Evolutionary conservation across 2,888 invertebrate species (phyloP), one percentile per base, ranked within the genome.

Genomic region (Folsomia manolachei): DNA sequence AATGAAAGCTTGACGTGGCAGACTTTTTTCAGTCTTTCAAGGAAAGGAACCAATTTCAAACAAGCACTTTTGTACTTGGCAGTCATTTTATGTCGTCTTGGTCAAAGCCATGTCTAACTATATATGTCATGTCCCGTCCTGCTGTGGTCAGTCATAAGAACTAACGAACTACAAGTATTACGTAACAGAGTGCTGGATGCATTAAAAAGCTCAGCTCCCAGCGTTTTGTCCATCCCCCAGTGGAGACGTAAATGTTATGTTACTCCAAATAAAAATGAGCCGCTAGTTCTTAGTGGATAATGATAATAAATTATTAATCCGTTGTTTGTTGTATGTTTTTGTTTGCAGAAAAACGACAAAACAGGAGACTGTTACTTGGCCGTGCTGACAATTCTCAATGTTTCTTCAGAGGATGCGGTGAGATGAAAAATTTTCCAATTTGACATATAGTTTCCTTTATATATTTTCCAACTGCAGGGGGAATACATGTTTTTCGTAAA

Each of bases 401-500:
- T 89, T 63, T 86, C 86, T 70, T 84, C 84, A 72, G 84, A 85
- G 52, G 88, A 89, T 83, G 86, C 87, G 18, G n/a, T n/a, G n/a
- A n/a, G n/a, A n/a, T n/a, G n/a, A n/a, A n/a, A n/a, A n/a, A n/a
- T n/a, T n/a, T n/a, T n/a, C n/a, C n/a, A n/a, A n/a, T n/a, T n/a
- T n/a, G n/a, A n/a, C n/a, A n/a, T n/a, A n/a, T n/a, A n/a, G n/a
- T n/a, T n/a, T n/a, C n/a, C n/a, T n/a, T n/a, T n/a, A n/a, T n/a
- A n/a, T n/a, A n/a, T n/a, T n/a, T n/a, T n/a, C n/a, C n/a, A n/a
- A n/a, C n/a, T n/a, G n/a, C n/a, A n/a, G n/a, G 89, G 90, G 26
- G 89, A 89, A 83, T 88, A 89, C 84, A 84, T 86, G 76, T 86
- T 90, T 78, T 83, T 89, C 75, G 89, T 89, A 27, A 86, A 88